phyloP scores from a whole-genome alignment of 2,797 vertebrate species.

The Mergus octosetaceus region DNA sequence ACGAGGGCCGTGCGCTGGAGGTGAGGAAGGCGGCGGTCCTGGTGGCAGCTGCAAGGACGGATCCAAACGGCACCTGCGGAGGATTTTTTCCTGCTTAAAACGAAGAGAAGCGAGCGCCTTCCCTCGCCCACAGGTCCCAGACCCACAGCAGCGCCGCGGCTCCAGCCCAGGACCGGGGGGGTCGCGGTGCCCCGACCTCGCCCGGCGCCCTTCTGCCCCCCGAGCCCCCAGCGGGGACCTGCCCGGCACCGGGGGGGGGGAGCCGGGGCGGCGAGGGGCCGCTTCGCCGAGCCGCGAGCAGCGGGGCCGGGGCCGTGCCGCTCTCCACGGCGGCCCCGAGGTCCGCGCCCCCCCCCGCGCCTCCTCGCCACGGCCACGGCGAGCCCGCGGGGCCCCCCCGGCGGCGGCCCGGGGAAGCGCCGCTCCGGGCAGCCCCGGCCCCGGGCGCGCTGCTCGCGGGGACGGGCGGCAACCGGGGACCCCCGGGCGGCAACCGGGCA shows the following conservation, averaged over 20 bases:
- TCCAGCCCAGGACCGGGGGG: background rate
- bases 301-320: no score
- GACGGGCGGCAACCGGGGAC: background rate
- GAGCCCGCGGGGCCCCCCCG: background rate
- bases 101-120: accelerated
- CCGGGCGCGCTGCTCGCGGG: background rate
- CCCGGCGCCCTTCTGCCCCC: background rate
- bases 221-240: background rate
- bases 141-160: accelerated
- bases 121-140: accelerated
- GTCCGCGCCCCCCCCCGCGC: background rate
- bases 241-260: background rate
- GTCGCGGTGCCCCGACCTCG: no score
- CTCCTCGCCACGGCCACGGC: background rate
- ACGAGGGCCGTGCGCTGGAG: background rate
- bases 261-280: background rate
- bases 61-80: background rate
- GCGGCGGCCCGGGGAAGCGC: background rate
- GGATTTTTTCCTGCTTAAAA: no score
- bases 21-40: background rate
- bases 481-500: background rate
- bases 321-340: no score
- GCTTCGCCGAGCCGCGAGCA: background rate
- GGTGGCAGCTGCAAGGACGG: background rate
- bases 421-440: background rate